phyloP scores from a whole-genome alignment of 2,113 vertebrate genomes.

The Salvator merianae region DNA sequence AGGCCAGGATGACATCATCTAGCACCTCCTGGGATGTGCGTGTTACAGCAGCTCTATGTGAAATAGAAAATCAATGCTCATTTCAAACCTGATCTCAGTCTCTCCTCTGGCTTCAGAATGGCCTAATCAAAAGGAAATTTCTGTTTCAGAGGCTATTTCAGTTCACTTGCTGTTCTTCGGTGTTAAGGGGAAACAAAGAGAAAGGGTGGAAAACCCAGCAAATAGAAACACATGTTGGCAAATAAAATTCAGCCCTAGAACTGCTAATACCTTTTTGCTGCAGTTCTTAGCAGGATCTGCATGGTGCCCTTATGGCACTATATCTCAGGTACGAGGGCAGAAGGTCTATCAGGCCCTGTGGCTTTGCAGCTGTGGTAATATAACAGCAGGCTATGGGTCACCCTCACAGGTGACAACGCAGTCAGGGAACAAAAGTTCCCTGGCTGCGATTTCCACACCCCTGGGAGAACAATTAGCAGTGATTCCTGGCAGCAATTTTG shows the following conservation, averaged over 20 bases:
- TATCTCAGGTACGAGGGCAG: background rate
- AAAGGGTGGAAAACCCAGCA: background rate
- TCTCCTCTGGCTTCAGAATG: constrained; percentile 60
- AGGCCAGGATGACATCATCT: constrained; percentile 64
- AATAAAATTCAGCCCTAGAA: background rate
- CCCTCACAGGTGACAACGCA: no score
- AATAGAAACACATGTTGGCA: background rate
- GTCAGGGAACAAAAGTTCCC: no score
- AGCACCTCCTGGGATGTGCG: constrained; percentile 52
- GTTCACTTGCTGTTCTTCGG: background rate
- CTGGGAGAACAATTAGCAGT: no score
- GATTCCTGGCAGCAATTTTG: no score
- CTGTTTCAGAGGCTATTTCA: constrained; percentile 4
- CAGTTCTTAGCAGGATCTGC: background rate
- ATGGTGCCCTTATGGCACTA: background rate
- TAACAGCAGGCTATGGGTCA: no score
- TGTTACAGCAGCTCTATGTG: constrained; percentile 51
- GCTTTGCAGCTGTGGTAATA: no score
- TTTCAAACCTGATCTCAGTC: constrained; percentile 56
- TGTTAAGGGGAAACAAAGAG: background rate
- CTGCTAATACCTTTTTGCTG: background rate
- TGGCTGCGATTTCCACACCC: no score
- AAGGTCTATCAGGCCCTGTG: no score
- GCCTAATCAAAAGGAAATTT: constrained; percentile 53
- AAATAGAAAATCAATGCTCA: constrained; percentile 61